Conservation (phyloP, 2,797 vertebrate genomes). For the Urocyon cinereoargenteus region DNA sequence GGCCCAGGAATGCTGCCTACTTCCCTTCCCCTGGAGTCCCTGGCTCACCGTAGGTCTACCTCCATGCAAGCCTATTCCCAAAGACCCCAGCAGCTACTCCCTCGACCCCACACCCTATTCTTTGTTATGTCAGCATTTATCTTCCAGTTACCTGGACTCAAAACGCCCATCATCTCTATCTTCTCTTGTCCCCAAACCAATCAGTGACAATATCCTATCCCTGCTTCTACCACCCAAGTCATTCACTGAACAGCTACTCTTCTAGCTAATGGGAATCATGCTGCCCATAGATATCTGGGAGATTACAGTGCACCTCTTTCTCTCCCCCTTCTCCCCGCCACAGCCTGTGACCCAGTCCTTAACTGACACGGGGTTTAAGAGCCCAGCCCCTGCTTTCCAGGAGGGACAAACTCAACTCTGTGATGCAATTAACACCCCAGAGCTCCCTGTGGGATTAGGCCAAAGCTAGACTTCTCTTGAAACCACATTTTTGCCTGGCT, state of each 20-base stretch:
- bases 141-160: background rate
- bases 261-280: background rate
- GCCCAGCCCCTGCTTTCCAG: background rate
- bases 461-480: background rate
- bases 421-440: background rate
- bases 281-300: background rate
- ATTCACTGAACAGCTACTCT: background rate
- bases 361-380: background rate
- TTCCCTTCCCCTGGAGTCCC: background rate
- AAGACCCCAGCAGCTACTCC: background rate
- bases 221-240: background rate
- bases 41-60: background rate
- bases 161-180: background rate
- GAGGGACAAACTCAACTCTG: background rate
- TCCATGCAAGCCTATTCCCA: background rate
- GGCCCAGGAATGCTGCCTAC: background rate
- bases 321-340: background rate
- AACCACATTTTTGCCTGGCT: background rate
- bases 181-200: background rate
- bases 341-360: background rate
- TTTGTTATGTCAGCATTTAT: background rate
- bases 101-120: background rate
- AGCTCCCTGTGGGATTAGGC: background rate
- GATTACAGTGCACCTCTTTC: too few relatives aligned
- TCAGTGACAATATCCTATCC: background rate